Conservation (phyloP, 2,797 vertebrate genomes). For the Scleropages formosus region DNA sequence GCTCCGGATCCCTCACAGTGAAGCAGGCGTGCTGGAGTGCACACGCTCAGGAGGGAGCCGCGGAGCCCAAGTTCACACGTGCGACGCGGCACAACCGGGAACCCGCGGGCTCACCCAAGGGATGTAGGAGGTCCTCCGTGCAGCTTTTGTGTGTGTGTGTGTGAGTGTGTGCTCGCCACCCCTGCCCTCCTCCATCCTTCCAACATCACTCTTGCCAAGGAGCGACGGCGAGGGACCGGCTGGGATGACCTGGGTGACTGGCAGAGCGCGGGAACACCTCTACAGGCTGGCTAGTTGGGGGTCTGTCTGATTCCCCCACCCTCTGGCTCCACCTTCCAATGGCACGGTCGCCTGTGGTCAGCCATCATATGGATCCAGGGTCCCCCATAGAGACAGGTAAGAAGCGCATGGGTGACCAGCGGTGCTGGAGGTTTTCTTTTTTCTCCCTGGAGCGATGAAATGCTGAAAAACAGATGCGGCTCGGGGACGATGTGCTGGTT, state of each 20-base stretch:
- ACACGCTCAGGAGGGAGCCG: conserved; percentile 25
- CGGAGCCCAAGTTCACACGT: conserved; percentile 40
- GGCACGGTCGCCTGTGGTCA: conserved; percentile 33
- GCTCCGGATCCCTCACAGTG: neutral
- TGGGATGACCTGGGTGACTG: conserved; percentile 47
- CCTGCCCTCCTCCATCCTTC: conserved; percentile 28
- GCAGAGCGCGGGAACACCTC: conserved; percentile 36
- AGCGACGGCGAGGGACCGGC: conserved; percentile 35
- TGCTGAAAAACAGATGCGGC: neutral
- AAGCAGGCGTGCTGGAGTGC: neutral
- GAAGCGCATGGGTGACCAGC: conserved; percentile 29
- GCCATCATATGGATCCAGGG: conserved; percentile 42
- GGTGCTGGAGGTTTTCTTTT: conserved; percentile 13
- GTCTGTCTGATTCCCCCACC: conserved; percentile 15
- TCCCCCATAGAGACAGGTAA: conserved; percentile 44
- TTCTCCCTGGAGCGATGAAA: neutral
- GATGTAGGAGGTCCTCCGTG: conserved; percentile 41
- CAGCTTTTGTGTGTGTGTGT: neutral
- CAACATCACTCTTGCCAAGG: conserved; percentile 12
- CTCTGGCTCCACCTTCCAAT: conserved; percentile 20
- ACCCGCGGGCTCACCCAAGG: conserved; percentile 29
- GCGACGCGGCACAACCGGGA: conserved; percentile 21
- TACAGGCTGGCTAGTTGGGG: conserved; percentile 24
- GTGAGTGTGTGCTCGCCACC: neutral
- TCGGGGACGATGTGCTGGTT: neutral